Percentiles rank a stretch among this genome's conserved stretches.
Evolutionary conservation across 2,797 vertebrate species (phyloP).

Genomic region (Erithacus rubecula): DNA sequence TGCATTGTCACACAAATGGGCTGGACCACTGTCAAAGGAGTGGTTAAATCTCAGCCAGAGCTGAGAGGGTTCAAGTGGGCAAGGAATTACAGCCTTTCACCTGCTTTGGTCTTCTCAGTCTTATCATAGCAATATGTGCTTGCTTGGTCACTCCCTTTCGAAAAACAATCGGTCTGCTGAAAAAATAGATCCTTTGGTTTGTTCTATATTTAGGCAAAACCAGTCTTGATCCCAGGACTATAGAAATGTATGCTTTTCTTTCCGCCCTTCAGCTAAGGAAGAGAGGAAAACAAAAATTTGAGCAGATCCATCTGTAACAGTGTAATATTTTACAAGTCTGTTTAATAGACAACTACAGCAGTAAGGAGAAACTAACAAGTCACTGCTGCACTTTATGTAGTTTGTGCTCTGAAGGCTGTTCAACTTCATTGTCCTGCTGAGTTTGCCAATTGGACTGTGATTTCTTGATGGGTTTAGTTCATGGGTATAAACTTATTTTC

Average conservation of each 20-base stretch:
- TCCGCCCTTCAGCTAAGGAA: not conserved
- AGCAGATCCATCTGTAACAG: not conserved
- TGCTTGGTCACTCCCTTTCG: not conserved
- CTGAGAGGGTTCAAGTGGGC: not conserved
- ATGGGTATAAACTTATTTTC: not conserved
- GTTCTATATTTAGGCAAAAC: not conserved
- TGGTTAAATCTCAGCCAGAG: conserved; percentile 1
- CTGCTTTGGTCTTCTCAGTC: not conserved
- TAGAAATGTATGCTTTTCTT: not conserved
- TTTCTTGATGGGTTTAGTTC: not conserved
- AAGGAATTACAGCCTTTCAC: not conserved
- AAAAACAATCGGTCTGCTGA: not conserved
- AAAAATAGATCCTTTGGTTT: not conserved
- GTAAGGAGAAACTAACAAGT: not conserved
- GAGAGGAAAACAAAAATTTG: not conserved
- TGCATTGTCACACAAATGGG: not conserved
- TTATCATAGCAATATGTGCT: not conserved
- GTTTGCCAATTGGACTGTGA: not conserved
- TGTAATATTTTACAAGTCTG: not conserved
- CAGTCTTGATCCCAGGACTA: not conserved
- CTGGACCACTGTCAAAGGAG: not conserved
- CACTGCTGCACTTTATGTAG: not conserved
- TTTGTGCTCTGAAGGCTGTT: not conserved
- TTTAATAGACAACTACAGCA: conserved; percentile 9
- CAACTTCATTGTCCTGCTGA: not conserved